Base-by-base conservation (phyloP, 1,140 invertebrate species). In the Brachionus koreanus region DNA sequence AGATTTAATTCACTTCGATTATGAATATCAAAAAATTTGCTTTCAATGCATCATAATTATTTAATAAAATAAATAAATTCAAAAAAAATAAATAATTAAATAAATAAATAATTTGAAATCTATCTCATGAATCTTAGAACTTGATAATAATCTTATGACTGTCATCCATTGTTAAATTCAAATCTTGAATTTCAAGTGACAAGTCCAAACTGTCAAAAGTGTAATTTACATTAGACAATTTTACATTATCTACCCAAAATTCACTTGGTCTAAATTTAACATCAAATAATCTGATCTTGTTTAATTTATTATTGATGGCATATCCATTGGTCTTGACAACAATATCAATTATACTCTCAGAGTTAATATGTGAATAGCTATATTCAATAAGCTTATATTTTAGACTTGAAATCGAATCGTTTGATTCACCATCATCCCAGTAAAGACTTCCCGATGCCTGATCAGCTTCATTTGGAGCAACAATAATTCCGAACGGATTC, bases 401-500 rank as follows among this genome's bases (percentile, higher is more conserved):
- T 16, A 42, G 23, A 12, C 16, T 57, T 29, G 9, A 10, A 43
- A 79, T 79, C 9, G 49, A 61, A 29, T 79, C 76, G 19, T 39
- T 37, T 25, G 76, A 79, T 33, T 79, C 76, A 65, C 83, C 83
- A 72, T 84, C 83, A 82, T 84, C 83, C 83, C 83, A 84, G 42
- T 67, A 83, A 16, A 84, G 46, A 43, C 61, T 63, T 29, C 83
- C 83, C 9, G 5, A 33, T n/a, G 83, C 83, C 52, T 46, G 39
- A 10, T 65, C 35, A 37, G 16, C 12, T 49, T 75, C 63, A 69
- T 84, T 52, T 16, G 77, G 72, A 23, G 83, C 77, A 33, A 83
- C 63, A 23, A 82, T 52, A 29, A 84, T 23, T 33, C 43, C 65
- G 43, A 84, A 83, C n/a, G 83, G 49, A 46, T 75, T 76, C 29